Evolutionary conservation across 2,888 invertebrate species (phyloP), one percentile per base, ranked within the genome.

Genomic region (Conchocele bisecta): DNA sequence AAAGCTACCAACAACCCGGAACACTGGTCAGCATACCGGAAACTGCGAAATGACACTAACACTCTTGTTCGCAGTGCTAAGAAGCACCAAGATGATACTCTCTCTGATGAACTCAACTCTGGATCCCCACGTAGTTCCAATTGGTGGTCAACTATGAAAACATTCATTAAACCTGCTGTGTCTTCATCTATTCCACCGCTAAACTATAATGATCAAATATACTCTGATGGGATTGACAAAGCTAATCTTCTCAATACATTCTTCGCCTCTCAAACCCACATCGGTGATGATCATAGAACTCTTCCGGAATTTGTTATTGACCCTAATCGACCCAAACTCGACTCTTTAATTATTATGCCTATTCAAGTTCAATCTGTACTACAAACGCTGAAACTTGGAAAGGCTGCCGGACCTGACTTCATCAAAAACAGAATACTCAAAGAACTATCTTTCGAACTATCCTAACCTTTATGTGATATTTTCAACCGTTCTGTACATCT

Each of bases 401-500:
- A 66, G 24, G 39, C 66, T n/a, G n/a, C n/a, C n/a, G n/a, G n/a
- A 1, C 59, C 59, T 17, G 59, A 59, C 35, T 13, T 7, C 15
- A 37, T 60, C 26, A 37, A 42, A 37, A 53, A 46, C 39, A 17
- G 33, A n/a, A 39, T 37, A 13, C 53, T 46, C 5, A 56, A 57
- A 57, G 33, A 58, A 57, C n/a, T 11, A 22, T 17, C 31, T 11
- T 41, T 17, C 20, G 20, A 59, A 37, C 37, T 57, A 22, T 17
- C 50, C 13, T 39, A 31, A n/a, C 67, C 67, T 11, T 48, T 67
- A n/a, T 58, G 37, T 53, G n/a, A 35, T 5, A 37, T 67, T n/a
- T 67, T 57, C 20, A 69, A 56, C 17, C 26, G 24, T 7, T 54
- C 31, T 9, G n/a, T 69, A 29, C 13, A 28, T 22, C 13, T 29